phyloP scores from a whole-genome alignment of 2,113 vertebrate genomes.

The Tragelaphus buxtoni region DNA sequence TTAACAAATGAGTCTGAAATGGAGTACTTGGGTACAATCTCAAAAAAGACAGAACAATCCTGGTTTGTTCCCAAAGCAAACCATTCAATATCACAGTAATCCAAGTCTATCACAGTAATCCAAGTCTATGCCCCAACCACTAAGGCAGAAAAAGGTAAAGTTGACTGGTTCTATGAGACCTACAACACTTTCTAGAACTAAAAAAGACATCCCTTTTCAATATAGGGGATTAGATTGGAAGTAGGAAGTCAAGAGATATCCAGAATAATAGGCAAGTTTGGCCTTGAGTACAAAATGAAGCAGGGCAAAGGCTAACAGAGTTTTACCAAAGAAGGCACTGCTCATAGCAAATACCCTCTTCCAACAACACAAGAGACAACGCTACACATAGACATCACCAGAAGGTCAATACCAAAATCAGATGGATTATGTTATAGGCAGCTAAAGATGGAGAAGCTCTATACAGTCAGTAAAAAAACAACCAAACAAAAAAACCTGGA shows the following conservation, averaged over 20 bases:
- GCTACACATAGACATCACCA: neutral
- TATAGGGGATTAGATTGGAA: neutral
- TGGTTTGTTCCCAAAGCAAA: neutral
- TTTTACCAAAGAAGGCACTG: neutral
- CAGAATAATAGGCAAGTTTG: neutral
- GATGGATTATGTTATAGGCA: neutral
- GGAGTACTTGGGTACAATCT: neutral
- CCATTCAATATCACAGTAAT: neutral
- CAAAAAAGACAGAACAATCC: neutral
- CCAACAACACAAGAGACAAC: neutral
- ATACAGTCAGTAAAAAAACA: neutral
- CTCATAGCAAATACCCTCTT: neutral
- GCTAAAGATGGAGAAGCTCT: neutral
- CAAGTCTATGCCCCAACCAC: neutral
- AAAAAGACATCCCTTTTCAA: neutral
- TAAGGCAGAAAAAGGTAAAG: neutral
- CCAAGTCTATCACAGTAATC: neutral
- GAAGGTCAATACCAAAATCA: neutral
- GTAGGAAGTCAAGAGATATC: neutral
- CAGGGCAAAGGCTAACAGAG: neutral
- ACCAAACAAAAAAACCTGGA: accelerated
- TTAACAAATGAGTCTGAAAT: neutral
- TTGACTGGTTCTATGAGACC: neutral
- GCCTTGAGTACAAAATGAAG: neutral
- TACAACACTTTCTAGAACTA: neutral